A percentile compares a stretch with the other conserved stretches of the same genome.
Conservation (phyloP, 1,140 invertebrate species). For the Planococcus citri region DNA sequence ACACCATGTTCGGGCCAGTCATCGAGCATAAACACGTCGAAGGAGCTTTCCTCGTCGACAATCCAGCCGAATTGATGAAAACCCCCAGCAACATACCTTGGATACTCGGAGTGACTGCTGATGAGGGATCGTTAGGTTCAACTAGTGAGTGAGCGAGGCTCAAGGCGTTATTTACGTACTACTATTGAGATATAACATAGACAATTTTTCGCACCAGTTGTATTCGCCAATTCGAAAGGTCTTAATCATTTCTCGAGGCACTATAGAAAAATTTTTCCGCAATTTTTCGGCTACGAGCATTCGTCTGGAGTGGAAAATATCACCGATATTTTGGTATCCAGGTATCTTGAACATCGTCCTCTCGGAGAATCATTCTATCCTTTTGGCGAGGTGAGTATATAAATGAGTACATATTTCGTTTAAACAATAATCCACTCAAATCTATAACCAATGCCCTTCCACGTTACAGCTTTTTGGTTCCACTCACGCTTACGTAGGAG, state of each 20-base stretch:
- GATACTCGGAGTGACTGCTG: not conserved
- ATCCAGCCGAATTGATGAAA: not conserved
- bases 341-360: not conserved
- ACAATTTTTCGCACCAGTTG: not conserved
- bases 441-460: too few species aligned
- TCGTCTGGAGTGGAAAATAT: not conserved
- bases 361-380: not conserved
- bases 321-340: not conserved
- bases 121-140: slow-evolving; percentile 2
- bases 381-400: not conserved
- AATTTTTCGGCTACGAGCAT: slow-evolving; percentile 10
- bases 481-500: not conserved
- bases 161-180: too few species aligned
- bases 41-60: not conserved
- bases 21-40: not conserved
- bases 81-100: not conserved
- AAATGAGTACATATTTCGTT: not conserved
- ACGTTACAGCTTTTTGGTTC: not conserved
- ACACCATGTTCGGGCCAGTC: not conserved
- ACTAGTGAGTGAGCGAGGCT: not conserved
- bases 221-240: not conserved
- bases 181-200: not conserved
- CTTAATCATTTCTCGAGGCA: not conserved
- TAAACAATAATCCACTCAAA: too few species aligned
- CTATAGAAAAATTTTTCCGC: not conserved